Conservation (phyloP, 2,797 vertebrate species). For the Enteromius paludinosus region DNA sequence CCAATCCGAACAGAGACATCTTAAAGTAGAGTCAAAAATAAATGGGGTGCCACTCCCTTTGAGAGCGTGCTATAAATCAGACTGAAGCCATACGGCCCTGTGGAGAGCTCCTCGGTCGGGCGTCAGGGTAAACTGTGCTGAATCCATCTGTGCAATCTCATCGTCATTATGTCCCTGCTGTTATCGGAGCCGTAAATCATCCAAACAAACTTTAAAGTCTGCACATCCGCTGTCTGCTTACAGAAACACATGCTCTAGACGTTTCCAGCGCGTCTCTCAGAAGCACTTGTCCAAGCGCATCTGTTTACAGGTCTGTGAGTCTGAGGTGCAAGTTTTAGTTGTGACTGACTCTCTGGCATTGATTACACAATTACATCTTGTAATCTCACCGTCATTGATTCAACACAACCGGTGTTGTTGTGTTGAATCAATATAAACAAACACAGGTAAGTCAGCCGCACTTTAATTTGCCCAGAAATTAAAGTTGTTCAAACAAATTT, state of each 20-base stretch:
- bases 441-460: slow-evolving; percentile 26
- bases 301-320: slow-evolving; percentile 27
- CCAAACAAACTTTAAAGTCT: slow-evolving; percentile 64
- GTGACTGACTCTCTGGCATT: slow-evolving; percentile 24
- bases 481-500: neutral
- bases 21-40: slow-evolving; percentile 51
- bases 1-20: slow-evolving; percentile 27
- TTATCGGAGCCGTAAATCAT: slow-evolving; percentile 69
- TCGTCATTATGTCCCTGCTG: slow-evolving; percentile 69
- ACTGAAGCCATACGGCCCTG: slow-evolving; percentile 65
- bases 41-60: slow-evolving; percentile 50
- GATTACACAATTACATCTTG: slow-evolving; percentile 39
- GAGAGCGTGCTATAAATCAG: slow-evolving; percentile 62
- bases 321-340: slow-evolving; percentile 23
- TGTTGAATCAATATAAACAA: slow-evolving; percentile 41
- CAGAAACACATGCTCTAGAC: slow-evolving; percentile 44
- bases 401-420: slow-evolving; percentile 15
- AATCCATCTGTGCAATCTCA: slow-evolving; percentile 65
- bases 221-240: slow-evolving; percentile 58
- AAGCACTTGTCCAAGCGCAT: slow-evolving; percentile 22
- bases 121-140: slow-evolving; percentile 66
- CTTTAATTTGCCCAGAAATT: slow-evolving; percentile 31
- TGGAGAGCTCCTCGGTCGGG: slow-evolving; percentile 66
- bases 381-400: slow-evolving; percentile 35
- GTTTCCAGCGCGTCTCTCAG: slow-evolving; percentile 20